Conservation (phyloP, 2,113 vertebrate genomes). For the Rhynchomys soricoides region DNA sequence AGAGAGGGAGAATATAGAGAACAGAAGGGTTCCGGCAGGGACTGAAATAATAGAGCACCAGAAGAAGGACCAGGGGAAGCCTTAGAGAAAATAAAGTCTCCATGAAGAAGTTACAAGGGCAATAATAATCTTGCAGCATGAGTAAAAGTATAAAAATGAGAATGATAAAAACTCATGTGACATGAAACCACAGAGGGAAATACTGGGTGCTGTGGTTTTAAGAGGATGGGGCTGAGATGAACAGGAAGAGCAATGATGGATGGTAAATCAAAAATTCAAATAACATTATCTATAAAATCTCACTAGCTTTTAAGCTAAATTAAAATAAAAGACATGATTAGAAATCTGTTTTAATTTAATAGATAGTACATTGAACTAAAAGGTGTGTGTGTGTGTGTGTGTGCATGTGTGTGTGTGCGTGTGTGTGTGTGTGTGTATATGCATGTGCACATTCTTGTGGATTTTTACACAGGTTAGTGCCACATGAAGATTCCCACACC, state of each 20-base stretch:
- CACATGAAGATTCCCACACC: background rate
- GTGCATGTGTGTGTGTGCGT: background rate
- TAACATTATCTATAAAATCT: background rate
- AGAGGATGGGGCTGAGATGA: background rate
- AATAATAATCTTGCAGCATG: background rate
- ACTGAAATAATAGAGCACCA: background rate
- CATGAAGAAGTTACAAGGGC: background rate
- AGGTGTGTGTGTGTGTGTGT: background rate
- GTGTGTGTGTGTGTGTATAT: background rate
- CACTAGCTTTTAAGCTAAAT: background rate
- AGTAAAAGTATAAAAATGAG: background rate
- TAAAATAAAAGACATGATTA: background rate
- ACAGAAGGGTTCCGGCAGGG: background rate
- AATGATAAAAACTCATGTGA: background rate
- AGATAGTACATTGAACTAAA: background rate
- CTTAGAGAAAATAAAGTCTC: background rate
- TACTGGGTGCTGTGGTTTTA: background rate
- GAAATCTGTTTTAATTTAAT: background rate
- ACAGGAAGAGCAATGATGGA: background rate
- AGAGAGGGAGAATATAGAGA: background rate
- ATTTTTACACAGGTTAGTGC: background rate
- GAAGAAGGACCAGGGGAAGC: background rate
- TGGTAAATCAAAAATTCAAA: background rate
- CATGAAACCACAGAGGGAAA: background rate
- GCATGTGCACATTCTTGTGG: too few species aligned